Evolutionary conservation across 2,113 vertebrate genomes (phyloP).

Genomic region (Mormoops blainvillei): DNA sequence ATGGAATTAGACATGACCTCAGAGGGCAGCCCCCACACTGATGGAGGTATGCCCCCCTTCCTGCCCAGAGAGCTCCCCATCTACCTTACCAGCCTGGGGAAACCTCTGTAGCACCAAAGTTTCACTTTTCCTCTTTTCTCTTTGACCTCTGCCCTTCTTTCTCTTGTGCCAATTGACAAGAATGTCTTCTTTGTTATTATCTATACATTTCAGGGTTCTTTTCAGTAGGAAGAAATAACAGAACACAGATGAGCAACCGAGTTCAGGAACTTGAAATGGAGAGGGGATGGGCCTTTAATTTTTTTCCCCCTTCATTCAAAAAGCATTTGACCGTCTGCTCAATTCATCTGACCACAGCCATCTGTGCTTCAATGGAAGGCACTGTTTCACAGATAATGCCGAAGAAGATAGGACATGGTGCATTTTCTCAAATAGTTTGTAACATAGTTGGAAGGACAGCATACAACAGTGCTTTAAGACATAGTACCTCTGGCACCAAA

Average conservation of each 20-base stretch:
- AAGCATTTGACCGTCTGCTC: neutral
- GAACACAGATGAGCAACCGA: neutral
- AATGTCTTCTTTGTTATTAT: conserved; percentile 4
- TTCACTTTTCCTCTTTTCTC: neutral
- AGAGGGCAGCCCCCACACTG: neutral
- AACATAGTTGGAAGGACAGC: accelerated
- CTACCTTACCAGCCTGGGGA: neutral
- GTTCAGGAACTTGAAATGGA: neutral
- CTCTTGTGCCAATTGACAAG: neutral
- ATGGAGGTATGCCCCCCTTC: no score
- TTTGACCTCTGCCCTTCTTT: conserved; percentile 25
- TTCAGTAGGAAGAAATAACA: neutral
- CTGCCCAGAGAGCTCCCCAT: neutral
- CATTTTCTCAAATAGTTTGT: neutral
- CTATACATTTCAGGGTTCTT: neutral
- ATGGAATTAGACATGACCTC: neutral
- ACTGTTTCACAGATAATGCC: neutral
- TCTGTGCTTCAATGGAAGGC: neutral
- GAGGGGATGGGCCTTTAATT: neutral
- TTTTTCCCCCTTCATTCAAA: neutral
- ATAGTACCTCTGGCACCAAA: neutral
- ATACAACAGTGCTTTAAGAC: neutral
- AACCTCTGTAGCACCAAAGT: neutral
- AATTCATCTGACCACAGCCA: neutral
- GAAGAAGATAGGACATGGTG: neutral